These are phyloP conservation scores for Tragelaphus buxtoni DNA, from an alignment of 2,113 vertebrate species.

Conservation along the genomic window DNA sequence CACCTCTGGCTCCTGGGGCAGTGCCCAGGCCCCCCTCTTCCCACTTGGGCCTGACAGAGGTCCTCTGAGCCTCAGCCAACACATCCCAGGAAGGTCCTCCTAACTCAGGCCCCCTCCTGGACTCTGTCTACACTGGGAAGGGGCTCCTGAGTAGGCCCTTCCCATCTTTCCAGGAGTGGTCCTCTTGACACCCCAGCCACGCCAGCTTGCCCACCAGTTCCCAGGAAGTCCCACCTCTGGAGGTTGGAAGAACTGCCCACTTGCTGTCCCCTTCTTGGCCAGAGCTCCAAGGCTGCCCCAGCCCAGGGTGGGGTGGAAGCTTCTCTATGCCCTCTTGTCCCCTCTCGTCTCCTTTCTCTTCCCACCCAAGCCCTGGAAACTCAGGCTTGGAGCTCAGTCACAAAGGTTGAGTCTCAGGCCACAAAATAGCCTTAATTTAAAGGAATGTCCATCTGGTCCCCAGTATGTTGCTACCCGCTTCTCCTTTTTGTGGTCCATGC, in stretches of 20 bases:
- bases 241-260: background rate
- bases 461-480: background rate
- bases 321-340: background rate
- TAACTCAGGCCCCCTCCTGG: background rate
- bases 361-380: background rate
- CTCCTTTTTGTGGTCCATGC: background rate
- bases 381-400: background rate
- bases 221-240: accelerated
- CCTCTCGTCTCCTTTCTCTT: background rate
- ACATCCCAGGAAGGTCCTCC: background rate
- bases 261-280: background rate
- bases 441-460: background rate
- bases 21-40: background rate
- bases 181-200: background rate
- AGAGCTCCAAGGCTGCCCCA: background rate
- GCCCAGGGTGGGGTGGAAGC: background rate
- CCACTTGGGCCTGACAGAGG: background rate
- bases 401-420: background rate
- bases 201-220: too few relatives aligned
- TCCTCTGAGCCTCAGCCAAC: background rate
- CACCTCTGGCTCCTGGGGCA: background rate
- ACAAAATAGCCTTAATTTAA: background rate
- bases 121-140: background rate
- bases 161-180: background rate
- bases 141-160: too few relatives aligned